Conservation (phyloP, 2,797 vertebrate species). For the Vespertilio murinus region DNA sequence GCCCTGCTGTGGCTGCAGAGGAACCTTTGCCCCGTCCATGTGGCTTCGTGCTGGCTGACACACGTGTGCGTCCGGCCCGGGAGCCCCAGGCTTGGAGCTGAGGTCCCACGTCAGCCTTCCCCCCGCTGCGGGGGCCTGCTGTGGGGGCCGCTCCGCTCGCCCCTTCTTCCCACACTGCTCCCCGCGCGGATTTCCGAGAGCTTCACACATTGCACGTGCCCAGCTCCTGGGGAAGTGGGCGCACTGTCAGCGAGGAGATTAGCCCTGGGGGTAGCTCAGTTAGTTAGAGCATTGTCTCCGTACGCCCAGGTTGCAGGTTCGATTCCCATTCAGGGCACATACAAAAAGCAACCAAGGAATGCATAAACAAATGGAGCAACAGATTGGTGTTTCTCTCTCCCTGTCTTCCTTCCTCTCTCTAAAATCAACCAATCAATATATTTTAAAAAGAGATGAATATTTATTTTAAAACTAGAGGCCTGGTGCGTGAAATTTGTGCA, state of each 20-base stretch:
- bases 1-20: no score
- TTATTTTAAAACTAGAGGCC: neutral
- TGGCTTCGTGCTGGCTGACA: fast-evolving
- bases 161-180: fast-evolving
- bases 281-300: neutral
- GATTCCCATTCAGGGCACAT: neutral
- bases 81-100: no score
- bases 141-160: neutral
- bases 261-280: neutral
- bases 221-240: neutral
- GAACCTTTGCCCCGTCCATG: fast-evolving
- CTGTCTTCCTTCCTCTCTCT: neutral
- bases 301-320: neutral
- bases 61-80: no score
- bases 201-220: neutral
- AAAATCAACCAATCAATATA: neutral
- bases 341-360: neutral
- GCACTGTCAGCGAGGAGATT: neutral
- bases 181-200: fast-evolving
- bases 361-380: neutral
- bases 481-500: no score
- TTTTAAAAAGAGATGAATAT: neutral
- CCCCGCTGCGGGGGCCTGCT: fast-evolving
- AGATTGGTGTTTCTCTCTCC: neutral
- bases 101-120: neutral